Percentiles rank a stretch among this genome's conserved stretches.
Conservation (phyloP, 2,113 vertebrate species). For the Helogale parvula region DNA sequence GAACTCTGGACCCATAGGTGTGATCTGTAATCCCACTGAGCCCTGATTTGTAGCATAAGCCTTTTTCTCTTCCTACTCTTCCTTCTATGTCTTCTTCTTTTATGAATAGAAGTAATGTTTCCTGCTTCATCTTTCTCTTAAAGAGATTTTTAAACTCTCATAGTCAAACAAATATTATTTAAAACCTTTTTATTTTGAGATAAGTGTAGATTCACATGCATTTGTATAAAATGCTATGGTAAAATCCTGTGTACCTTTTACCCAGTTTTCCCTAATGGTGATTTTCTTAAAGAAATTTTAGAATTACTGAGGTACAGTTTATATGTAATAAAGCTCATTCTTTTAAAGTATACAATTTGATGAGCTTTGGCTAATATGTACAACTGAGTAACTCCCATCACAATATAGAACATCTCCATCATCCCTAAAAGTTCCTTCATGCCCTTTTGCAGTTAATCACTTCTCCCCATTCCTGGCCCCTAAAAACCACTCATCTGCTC, state of each 20-base stretch:
- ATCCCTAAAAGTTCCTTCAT: not conserved
- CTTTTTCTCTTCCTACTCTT: not conserved
- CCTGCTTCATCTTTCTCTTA: not conserved
- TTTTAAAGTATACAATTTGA: not conserved
- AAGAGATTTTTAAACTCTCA: not conserved
- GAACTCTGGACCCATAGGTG: not conserved
- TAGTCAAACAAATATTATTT: not conserved
- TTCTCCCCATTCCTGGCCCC: not conserved
- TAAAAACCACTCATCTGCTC: not conserved
- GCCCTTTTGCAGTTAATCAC: not conserved
- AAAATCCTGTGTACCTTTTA: not conserved
- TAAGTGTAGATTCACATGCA: not conserved
- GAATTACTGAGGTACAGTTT: not conserved
- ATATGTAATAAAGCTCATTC: not conserved
- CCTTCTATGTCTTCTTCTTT: not conserved
- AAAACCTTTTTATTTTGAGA: not conserved
- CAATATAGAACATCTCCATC: not conserved
- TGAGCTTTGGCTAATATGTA: not conserved
- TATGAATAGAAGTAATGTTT: not conserved
- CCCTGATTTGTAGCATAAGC: not conserved
- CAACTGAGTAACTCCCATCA: not conserved
- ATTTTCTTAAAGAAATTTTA: slow-evolving; percentile 20
- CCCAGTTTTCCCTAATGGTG: not conserved
- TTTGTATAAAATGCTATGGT: not conserved
- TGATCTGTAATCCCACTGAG: not conserved